Percentiles rank a stretch among this genome's conserved stretches.
Conservation (phyloP, 2,888 invertebrate species). For the Falcaria lacertinaria region DNA sequence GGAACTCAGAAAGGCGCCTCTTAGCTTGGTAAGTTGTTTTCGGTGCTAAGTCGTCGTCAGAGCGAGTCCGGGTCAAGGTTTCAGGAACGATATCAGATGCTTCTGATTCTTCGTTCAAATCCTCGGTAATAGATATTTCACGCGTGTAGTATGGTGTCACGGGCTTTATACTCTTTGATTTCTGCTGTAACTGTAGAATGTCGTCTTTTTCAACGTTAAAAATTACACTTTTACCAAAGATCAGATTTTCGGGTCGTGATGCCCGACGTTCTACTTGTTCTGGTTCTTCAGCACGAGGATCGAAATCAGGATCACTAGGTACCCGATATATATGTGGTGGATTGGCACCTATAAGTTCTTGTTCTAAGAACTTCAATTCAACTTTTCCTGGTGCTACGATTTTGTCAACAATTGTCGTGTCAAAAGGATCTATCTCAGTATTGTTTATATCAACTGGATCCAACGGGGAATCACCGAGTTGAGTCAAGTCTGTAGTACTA, state of each 20-base stretch:
- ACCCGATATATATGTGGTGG: conserved; percentile 55
- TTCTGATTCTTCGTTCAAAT: conserved; percentile 76
- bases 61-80: conserved; percentile 77
- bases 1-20: conserved; percentile 75
- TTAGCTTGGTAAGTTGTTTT: conserved; percentile 59
- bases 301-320: conserved; percentile 88
- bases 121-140: conserved; percentile 79
- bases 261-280: conserved; percentile 73
- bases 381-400: conserved; percentile 87
- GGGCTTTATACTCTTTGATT: conserved; percentile 84
- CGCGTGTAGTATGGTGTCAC: conserved; percentile 89
- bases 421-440: conserved; percentile 89
- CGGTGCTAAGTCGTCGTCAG: conserved; percentile 82
- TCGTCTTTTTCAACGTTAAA: conserved; percentile 72
- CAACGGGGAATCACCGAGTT: conserved; percentile 84
- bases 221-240: conserved; percentile 69
- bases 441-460: conserved; percentile 80
- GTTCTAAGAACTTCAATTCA: conserved; percentile 88
- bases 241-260: conserved; percentile 82
- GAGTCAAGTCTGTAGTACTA: conserved; percentile 86
- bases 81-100: conserved; percentile 84
- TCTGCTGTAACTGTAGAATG: conserved; percentile 76
- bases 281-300: conserved; percentile 86
- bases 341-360: conserved; percentile 83
- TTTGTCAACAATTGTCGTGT: conserved; percentile 87